Evolutionary conservation across 2,888 invertebrate genomes (phyloP), one percentile per base, ranked within the genome.

Genomic region (Nymphalis polychloros): DNA sequence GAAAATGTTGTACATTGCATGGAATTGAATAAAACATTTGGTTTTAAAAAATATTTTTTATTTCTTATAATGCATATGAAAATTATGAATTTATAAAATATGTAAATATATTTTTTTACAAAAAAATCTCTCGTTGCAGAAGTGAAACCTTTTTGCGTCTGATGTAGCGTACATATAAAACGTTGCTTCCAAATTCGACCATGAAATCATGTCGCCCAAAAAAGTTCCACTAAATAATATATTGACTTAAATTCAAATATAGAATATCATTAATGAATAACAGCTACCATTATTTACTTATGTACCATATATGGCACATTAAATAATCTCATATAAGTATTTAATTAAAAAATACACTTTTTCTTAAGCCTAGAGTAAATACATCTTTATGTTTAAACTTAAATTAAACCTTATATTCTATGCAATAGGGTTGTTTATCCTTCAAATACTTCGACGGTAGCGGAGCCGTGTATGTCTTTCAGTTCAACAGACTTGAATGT

Each of bases 401-500:
- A 57, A 19, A 57, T 19, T 64, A 41, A 62, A 20, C 20, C 49
- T 59, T 35, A 20, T 53, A 1, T n/a, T 31, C 8, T 64, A 47
- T n/a, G 10, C 6, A 13, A 55, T 27, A 69, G 52, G 53, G 46
- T 61, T 0, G 46, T 49, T 82, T 80, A 88, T 76, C 83, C 92
- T 71, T 91, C 91, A 59, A 85, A 87, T 1, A 95, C 95, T 64
- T 94, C 94, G 1, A 94, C 90, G 59, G 90, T 93, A 23, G 94
- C 94, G 0, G 95, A 94, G 49, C 96, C 96, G 8, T 92, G 94
- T 70, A 97, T 94, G 78, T 96, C 96, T 66, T 94, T 92, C 13
- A 97, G 88, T 80, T 96, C 94, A 41, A 86, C 93, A 0, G 96
- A 96, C 61, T 94, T 94, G 85, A 96, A 96, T 16, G 95, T 95